These are phyloP conservation scores for Calyptommatus sinebrachiatus DNA, from an alignment of 2,113 vertebrate genomes.

Conservation along the genomic window DNA sequence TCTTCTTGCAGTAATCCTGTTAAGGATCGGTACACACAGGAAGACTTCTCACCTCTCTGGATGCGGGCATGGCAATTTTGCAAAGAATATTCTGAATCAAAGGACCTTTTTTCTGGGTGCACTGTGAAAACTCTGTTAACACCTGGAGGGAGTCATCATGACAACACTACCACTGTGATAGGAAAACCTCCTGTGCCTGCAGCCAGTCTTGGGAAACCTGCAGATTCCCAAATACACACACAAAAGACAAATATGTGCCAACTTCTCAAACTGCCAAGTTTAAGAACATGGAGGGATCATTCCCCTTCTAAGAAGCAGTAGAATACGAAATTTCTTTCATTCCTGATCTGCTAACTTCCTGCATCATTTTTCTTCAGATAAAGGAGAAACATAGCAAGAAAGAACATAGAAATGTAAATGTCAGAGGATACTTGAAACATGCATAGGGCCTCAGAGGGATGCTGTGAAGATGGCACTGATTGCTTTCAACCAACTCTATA, in stretches of 20 bases:
- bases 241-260: background rate
- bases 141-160: too few species aligned
- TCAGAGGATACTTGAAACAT: background rate
- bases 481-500: too few species aligned
- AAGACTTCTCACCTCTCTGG: too few species aligned
- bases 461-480: too few species aligned
- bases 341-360: background rate
- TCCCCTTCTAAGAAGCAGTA: background rate
- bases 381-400: background rate
- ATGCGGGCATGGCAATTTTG: too few species aligned
- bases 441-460: background rate
- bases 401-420: background rate
- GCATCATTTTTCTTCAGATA: background rate
- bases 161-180: too few species aligned
- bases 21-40: too few species aligned
- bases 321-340: background rate
- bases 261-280: background rate
- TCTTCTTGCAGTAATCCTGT: too few species aligned
- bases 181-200: too few species aligned
- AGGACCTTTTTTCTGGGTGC: too few species aligned
- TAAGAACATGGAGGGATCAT: background rate
- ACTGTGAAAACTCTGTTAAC: too few species aligned
- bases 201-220: background rate
- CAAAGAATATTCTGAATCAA: too few species aligned
- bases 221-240: background rate